Evolutionary conservation across 2,888 invertebrate genomes (phyloP), one percentile per base, ranked within the genome.

Genomic region (Protodeltote pygarga): DNA sequence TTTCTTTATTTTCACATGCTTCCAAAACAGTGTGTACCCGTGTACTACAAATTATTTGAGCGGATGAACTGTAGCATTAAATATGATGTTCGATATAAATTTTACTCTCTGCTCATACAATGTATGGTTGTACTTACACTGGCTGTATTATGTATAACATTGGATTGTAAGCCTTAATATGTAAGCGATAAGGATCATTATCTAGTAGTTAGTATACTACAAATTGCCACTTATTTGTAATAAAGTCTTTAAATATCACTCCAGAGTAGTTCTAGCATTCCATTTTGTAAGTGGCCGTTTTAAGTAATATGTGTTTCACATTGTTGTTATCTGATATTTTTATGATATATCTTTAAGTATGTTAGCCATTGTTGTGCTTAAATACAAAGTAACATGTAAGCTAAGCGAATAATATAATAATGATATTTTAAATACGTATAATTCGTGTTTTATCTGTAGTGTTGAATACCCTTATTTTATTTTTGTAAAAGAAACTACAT

Each of bases 331-430:
- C 21, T 61, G 28, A 41, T 58, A 44, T 49, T 31, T 46, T 57
- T 47, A 60, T 42, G 29, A 16, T 55, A 29, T 42, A 46, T 50
- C 45, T 52, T 45, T 47, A 45, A 45, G 34, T 65, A 47, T 61
- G 58, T 49, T 38, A 24, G n/a, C 47, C 40, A 53, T 62, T 65
- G 58, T 64, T 53, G 40, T 20, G 15, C 40, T 34, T 39, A 57
- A 47, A 31, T 49, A 37, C 27, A 44, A 23, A 48, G 29, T 20
- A 20, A 33, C 23, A 45, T 57, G 46, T 37, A 47, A 60, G 32
- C 9, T 39, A 21, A 41, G 27, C 37, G 25, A 19, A 28, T 41
- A 52, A 46, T 29, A 58, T 45, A 52, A 60, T 50, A 54, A 45
- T 37, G 31, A 57, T 6, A 47, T 55, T 52, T 51, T 52, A 49